phyloP scores from a whole-genome alignment of 2,888 invertebrate species.

The Dione juno region DNA sequence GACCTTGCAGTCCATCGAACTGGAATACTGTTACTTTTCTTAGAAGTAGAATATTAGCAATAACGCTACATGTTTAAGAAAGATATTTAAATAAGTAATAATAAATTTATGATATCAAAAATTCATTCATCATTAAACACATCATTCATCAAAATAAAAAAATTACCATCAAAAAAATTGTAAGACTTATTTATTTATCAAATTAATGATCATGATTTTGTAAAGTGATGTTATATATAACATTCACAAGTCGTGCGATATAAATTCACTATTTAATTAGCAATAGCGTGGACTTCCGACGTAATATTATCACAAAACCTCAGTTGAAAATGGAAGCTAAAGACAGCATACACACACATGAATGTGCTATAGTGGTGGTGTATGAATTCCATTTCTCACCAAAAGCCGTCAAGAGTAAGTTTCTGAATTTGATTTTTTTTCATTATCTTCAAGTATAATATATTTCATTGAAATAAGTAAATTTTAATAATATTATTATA shows the following conservation, averaged over 20 bases:
- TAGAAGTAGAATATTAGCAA: background rate
- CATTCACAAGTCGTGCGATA: constrained; percentile 64
- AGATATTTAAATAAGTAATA: too few relatives aligned
- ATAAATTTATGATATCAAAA: too few relatives aligned
- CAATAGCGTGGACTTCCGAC: constrained; percentile 50
- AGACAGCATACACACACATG: constrained; percentile 47
- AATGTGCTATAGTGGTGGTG: constrained; percentile 18
- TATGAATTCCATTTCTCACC: background rate
- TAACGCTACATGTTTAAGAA: too few relatives aligned
- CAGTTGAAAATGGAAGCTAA: constrained; percentile 43
- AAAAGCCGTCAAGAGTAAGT: constrained; percentile 9
- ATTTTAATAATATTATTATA: too few relatives aligned
- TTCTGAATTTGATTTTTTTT: background rate
- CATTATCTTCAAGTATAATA: too few relatives aligned
- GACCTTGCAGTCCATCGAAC: too few relatives aligned
- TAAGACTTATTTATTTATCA: background rate
- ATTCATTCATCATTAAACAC: too few relatives aligned
- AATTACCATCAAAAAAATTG: background rate
- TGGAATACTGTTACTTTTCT: background rate
- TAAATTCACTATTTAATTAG: constrained; percentile 69
- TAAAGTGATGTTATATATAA: constrained; percentile 53
- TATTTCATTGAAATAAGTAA: too few relatives aligned
- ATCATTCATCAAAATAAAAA: too few relatives aligned
- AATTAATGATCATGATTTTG: constrained; percentile 4
- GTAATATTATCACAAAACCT: constrained; percentile 45